Evolutionary conservation across 2,888 invertebrate genomes (phyloP), one percentile per base, ranked within the genome.

Genomic region (Aleiodes alternator): DNA sequence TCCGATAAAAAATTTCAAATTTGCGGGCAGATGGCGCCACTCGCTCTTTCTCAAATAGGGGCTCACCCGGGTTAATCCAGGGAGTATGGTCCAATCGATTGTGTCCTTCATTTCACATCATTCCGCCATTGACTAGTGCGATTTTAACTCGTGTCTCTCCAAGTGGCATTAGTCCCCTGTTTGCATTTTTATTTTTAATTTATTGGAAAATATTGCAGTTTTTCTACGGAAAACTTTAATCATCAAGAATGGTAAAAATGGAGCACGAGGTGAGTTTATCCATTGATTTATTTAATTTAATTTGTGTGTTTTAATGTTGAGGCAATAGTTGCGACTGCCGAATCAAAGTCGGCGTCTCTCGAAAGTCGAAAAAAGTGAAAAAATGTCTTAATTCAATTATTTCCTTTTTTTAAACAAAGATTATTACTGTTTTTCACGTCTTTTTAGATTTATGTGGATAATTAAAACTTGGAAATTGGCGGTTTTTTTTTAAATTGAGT

Each of bases 171-270:
- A 23, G 38, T 38, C n/a, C 51, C 23, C 23, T 55, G 16, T 57
- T 68, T 57, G 23, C 16, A 55, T 48, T 59, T 57, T 68, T 56
- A 8, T 66, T 16, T 11, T 9, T 31, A 53, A 53, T 53, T 53
- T 6, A 6, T 14, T 38, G 29, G 70, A 12, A 23, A 23, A 23
- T 23, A 23, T 23, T 48, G 56, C 14, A 66, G 53, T 29, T 56
- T 29, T 70, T 61, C 51, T 31, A 38, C 57, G 16, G 51, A 75
- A 69, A 69, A 72, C 56, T 59, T 31, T 76, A 64, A 74, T 71
- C 57, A 69, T 79, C 70, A 53, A 87, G 84, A 81, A 88, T 88
- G 88, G 88, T 88, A 74, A 88, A 88, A 76, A 87, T 88, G 88
- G 88, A 88, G 16, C 88, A 88, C 73, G 88, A 88, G 76, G 87